Evolutionary conservation across 2,797 vertebrate species (phyloP).

Genomic region (Steatocranus sp.): DNA sequence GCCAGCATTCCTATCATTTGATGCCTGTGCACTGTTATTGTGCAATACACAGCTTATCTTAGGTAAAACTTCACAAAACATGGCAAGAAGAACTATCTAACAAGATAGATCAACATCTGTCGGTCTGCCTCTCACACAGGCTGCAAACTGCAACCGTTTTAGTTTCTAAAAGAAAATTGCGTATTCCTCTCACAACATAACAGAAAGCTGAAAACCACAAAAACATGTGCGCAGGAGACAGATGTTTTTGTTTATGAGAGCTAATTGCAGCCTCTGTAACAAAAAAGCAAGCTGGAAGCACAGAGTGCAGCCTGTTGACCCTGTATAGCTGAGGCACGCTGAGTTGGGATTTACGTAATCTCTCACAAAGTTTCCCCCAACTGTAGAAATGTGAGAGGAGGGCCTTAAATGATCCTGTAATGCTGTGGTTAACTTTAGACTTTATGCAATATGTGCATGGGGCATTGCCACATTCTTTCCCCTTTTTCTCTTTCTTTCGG

Average conservation of each 20-base stretch:
- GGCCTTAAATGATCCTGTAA: not conserved
- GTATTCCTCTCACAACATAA: not conserved
- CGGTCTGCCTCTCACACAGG: fast-evolving
- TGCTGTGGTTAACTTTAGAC: not conserved
- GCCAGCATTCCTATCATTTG: not conserved
- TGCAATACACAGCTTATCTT: not conserved
- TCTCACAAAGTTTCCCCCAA: not conserved
- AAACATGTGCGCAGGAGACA: fast-evolving
- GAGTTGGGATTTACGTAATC: not conserved
- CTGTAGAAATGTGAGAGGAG: not conserved
- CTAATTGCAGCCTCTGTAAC: not conserved
- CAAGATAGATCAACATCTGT: not conserved
- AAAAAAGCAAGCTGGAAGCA: not conserved
- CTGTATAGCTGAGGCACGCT: not conserved
- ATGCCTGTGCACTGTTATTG: not conserved
- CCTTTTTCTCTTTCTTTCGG: not conserved
- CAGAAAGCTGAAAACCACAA: not conserved
- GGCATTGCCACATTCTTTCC: not conserved
- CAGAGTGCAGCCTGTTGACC: not conserved
- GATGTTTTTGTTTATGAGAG: not conserved
- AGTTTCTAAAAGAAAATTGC: not conserved
- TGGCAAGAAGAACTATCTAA: not conserved
- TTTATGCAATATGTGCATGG: not conserved
- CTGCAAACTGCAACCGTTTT: not conserved
- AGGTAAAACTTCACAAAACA: not conserved